Percentiles rank a stretch among this genome's conserved stretches.
These are phyloP conservation scores for Tenthredo amoena DNA, from an alignment of 2,888 invertebrate species.

Conservation along the genomic window DNA sequence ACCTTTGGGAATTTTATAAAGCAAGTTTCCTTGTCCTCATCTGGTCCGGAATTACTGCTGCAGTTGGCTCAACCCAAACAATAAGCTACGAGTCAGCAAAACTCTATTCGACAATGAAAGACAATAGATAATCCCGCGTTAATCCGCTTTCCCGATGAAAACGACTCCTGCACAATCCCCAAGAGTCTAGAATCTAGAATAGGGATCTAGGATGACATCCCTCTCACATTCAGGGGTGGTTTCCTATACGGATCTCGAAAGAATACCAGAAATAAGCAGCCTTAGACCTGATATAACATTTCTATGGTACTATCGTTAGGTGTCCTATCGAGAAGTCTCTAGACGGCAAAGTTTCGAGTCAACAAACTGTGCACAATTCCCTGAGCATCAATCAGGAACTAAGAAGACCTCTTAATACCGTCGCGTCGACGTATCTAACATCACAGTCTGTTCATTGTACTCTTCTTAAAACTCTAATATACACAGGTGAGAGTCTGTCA, in stretches of 20 bases:
- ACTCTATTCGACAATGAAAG: conserved; percentile 10
- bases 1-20: conserved; percentile 28
- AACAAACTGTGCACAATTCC: conserved; percentile 11
- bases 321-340: neutral
- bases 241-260: neutral
- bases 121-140: conserved; percentile 39
- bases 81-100: conserved; percentile 43
- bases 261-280: neutral
- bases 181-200: conserved; percentile 14
- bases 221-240: neutral
- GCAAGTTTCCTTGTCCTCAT: conserved; percentile 16
- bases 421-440: neutral
- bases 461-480: neutral
- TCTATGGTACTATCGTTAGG: neutral
- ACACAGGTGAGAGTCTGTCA: neutral
- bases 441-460: neutral
- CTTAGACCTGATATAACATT: neutral
- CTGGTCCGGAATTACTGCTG: neutral
- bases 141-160: conserved; percentile 14
- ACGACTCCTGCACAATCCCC: neutral
- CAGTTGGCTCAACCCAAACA: conserved; percentile 39
- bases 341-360: neutral
- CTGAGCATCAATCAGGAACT: neutral
- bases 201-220: neutral
- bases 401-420: neutral